Evolutionary conservation across 1,140 invertebrate genomes (phyloP).

Genomic region (Anastatus disparis): DNA sequence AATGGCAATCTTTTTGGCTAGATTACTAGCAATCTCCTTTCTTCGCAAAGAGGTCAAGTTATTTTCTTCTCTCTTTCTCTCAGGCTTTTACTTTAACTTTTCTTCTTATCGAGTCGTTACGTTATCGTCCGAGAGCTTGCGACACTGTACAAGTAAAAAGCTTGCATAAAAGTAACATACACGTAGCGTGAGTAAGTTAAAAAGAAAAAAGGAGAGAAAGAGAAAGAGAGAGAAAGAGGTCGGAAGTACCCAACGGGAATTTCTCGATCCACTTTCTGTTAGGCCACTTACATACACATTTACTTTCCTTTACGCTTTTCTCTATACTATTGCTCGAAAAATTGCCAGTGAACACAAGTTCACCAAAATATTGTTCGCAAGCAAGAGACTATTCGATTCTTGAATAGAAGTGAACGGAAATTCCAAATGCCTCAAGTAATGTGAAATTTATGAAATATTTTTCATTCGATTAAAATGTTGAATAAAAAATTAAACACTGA

Average conservation of each 20-base stretch:
- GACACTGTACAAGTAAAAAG: not conserved
- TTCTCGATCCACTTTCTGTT: constrained; percentile 2
- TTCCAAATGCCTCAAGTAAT: too few species aligned
- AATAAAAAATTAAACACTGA: too few species aligned
- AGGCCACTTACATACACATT: not conserved
- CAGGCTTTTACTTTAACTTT: not conserved
- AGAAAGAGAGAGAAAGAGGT: not conserved
- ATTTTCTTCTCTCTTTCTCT: not conserved
- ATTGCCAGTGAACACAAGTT: not conserved
- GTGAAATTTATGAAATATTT: too few species aligned
- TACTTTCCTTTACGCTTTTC: too few species aligned
- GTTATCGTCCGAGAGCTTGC: constrained; percentile 18
- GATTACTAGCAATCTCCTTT: constrained; percentile 2
- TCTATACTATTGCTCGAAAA: not conserved
- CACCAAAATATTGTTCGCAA: not conserved
- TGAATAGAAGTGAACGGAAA: too few species aligned
- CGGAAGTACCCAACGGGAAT: not conserved
- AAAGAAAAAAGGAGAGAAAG: too few species aligned
- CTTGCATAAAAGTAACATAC: not conserved
- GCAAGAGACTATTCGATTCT: too few species aligned
- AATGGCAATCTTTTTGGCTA: not conserved
- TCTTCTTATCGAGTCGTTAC: not conserved
- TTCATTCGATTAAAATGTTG: too few species aligned
- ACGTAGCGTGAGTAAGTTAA: not conserved
- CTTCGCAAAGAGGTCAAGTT: not conserved